Evolutionary conservation across 2,113 vertebrate species (phyloP).

Genomic region (Daboia siamensis): DNA sequence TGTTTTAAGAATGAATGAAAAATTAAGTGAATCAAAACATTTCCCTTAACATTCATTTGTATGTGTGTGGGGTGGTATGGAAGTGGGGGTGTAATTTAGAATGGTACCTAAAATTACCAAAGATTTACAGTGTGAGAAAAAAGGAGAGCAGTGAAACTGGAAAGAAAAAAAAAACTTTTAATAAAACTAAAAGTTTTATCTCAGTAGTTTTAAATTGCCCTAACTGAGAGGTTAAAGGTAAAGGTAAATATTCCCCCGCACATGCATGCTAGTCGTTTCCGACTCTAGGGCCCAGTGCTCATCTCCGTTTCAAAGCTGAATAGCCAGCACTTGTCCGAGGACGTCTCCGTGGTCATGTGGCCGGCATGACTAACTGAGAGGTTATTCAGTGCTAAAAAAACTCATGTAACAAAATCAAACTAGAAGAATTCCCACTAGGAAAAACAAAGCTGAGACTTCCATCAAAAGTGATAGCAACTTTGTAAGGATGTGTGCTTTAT

Average conservation of each 20-base stretch:
- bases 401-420: too few species aligned
- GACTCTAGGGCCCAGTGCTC: too few species aligned
- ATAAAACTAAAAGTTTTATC: background rate
- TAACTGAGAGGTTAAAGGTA: background rate
- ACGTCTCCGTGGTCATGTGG: too few species aligned
- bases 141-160: background rate
- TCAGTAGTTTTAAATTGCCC: background rate
- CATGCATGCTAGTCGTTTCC: too few species aligned
- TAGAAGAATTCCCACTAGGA: too few species aligned
- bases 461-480: background rate
- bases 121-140: background rate
- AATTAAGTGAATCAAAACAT: background rate
- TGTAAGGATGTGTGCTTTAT: background rate
- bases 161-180: background rate
- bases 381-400: background rate
- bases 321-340: too few species aligned
- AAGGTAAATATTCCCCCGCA: too few species aligned
- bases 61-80: background rate
- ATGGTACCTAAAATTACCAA: background rate
- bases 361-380: background rate
- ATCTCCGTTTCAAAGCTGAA: too few species aligned
- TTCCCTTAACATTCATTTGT: background rate
- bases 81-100: background rate
- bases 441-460: background rate
- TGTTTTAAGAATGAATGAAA: background rate